Percentiles rank a stretch among this genome's conserved stretches.
These are phyloP conservation scores for Colaptes auratus DNA, from an alignment of 2,113 vertebrate genomes.

Conservation along the genomic window DNA sequence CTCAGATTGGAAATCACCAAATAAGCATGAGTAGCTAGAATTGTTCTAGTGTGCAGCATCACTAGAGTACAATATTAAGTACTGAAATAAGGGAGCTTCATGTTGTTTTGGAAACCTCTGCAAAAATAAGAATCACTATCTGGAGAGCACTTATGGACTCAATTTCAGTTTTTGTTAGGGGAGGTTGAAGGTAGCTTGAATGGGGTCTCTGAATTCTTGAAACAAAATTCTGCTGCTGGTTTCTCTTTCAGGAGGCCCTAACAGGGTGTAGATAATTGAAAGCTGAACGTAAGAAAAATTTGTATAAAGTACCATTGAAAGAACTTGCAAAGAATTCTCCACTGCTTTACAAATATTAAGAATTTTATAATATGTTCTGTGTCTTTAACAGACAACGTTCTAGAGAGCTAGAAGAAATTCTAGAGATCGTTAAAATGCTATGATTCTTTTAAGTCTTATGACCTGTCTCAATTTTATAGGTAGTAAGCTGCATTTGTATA, in stretches of 20 bases:
- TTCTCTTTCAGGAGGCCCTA: neutral
- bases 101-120: neutral
- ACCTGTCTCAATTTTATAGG: neutral
- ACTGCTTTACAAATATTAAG: neutral
- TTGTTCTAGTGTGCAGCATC: neutral
- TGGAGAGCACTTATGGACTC: neutral
- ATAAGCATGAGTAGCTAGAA: neutral
- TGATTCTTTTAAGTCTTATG: neutral
- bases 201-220: neutral
- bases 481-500: neutral
- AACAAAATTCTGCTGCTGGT: neutral
- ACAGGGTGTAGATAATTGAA: neutral
- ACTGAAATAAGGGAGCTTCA: neutral
- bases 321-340: neutral
- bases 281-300: neutral
- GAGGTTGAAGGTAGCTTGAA: neutral
- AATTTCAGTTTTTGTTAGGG: neutral
- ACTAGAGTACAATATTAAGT: neutral
- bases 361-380: neutral
- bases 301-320: neutral
- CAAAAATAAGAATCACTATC: neutral
- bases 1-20: neutral
- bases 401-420: neutral
- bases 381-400: neutral
- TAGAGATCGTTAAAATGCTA: neutral